A percentile compares a stretch with the other conserved stretches of the same genome.
Evolutionary conservation across 2,113 vertebrate species (phyloP).

Genomic region (Notothenia rossii): DNA sequence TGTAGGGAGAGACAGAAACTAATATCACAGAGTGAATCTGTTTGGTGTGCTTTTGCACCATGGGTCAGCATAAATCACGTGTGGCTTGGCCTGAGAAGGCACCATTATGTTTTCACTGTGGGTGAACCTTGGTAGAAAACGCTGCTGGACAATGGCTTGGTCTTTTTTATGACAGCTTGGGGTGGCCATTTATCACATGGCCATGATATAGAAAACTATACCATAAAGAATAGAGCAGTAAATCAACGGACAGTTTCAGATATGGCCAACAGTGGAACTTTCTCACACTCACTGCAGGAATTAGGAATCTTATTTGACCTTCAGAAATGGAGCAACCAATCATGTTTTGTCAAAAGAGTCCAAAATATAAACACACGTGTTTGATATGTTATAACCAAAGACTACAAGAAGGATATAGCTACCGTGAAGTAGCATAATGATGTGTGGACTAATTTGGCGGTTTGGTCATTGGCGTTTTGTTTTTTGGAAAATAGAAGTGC

Average conservation of each 20-base stretch:
- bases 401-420: no score
- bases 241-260: slow-evolving; percentile 46
- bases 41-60: slow-evolving; percentile 35
- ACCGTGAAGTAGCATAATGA: no score
- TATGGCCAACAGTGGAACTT: slow-evolving; percentile 24
- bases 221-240: slow-evolving; percentile 43
- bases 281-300: slow-evolving; percentile 15
- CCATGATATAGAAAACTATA: slow-evolving; percentile 31
- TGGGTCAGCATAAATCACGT: slow-evolving; percentile 49
- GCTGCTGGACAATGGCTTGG: background rate
- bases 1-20: slow-evolving; percentile 37
- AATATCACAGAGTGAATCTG: slow-evolving; percentile 58
- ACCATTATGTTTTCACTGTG: slow-evolving; percentile 8
- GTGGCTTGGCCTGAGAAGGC: slow-evolving; percentile 26
- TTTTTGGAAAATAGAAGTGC: no score
- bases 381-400: background rate
- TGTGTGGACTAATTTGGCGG: no score
- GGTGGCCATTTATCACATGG: slow-evolving; percentile 49
- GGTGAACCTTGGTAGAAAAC: background rate
- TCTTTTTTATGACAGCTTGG: slow-evolving; percentile 15
- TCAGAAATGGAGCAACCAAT: slow-evolving; percentile 36
- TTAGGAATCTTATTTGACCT: slow-evolving; percentile 37
- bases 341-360: slow-evolving; percentile 19
- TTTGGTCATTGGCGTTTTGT: no score
- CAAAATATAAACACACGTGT: background rate